phyloP scores from a whole-genome alignment of 2,797 vertebrate species.

The Myotis myotis region DNA sequence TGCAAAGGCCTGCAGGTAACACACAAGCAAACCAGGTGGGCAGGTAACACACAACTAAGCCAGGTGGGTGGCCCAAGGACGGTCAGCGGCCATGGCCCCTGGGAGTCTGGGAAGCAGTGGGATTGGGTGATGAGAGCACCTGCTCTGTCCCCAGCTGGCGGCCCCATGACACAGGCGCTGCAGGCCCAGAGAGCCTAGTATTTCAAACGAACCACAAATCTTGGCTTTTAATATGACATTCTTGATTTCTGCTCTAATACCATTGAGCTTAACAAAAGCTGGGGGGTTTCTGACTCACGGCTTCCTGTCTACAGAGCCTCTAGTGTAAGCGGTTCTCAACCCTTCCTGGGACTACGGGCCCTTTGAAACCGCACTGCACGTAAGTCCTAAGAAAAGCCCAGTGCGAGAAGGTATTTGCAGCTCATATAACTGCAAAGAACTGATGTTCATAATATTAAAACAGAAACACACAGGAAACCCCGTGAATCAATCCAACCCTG shows the following conservation, averaged over 20 bases:
- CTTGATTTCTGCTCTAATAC: neutral
- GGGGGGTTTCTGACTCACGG: neutral
- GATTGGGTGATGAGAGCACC: rapidly evolving
- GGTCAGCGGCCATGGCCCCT: too few relatives aligned
- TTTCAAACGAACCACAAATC: neutral
- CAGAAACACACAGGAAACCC: neutral
- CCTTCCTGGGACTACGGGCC: neutral
- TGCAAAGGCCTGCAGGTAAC: rapidly evolving
- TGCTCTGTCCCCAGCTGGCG: neutral
- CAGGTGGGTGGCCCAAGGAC: neutral
- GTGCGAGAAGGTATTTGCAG: neutral
- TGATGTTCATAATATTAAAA: conserved; percentile 14
- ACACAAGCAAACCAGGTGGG: neutral
- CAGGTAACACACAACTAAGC: neutral
- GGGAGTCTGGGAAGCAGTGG: neutral
- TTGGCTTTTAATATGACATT: neutral
- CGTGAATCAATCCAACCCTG: neutral
- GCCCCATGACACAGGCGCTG: rapidly evolving
- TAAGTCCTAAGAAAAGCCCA: neutral
- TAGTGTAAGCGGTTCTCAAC: neutral
- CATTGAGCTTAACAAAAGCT: neutral
- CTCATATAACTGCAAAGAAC: neutral
- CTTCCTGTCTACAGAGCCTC: neutral
- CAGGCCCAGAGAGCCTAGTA: neutral
- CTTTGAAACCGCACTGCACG: neutral